Base-by-base conservation (phyloP, 2,888 invertebrate genomes). In the Pinctada fucata region DNA sequence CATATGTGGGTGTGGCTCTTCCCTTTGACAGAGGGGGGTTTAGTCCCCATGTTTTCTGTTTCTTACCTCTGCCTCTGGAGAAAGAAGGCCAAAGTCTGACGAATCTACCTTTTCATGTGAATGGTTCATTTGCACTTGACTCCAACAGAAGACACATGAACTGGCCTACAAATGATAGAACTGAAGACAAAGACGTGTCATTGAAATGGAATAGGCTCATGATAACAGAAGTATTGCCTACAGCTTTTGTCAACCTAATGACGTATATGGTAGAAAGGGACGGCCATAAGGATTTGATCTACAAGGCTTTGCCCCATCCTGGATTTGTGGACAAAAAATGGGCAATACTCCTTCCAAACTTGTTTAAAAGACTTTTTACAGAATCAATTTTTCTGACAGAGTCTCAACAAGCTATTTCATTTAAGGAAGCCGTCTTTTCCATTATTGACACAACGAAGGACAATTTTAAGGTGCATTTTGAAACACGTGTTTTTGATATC, bases 51-150 rank as follows among this genome's bases (percentile, higher is more conserved):
- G 83, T 89, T 3, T 90, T 88, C 79, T 90, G 90, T 77, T 89
- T 89, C 76, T 83, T 90, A 48, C 91, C 91, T 5, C 85, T 91
- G n/a, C 91, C 91, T 4, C 85, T 91, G 31, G 89, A 91, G 2
- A 70, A 82, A 65, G 88, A 89, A 65, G 79, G 81, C 49, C 82
- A 84, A 72, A 85, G 84, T 67, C 83, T 84, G 45, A 90, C 91
- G 4, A 90, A 90, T 3, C 84, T 91, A 2, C 90, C 91, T 0
- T 85, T 91, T 5, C 91, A 91, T 81, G 87, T 91, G n/a, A 91
- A 91, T 80, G 91, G 90, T 4, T 90, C 86, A 79, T 91, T 91
- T 82, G 88, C 90, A 8, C 76, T 91, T 3, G 89, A 85, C 70
- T 88, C 88, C 67, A 90, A 90, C 82, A 83, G 91, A 48, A 86